Base-by-base conservation (phyloP, 2,888 invertebrate genomes). In the Agrilus mali region DNA sequence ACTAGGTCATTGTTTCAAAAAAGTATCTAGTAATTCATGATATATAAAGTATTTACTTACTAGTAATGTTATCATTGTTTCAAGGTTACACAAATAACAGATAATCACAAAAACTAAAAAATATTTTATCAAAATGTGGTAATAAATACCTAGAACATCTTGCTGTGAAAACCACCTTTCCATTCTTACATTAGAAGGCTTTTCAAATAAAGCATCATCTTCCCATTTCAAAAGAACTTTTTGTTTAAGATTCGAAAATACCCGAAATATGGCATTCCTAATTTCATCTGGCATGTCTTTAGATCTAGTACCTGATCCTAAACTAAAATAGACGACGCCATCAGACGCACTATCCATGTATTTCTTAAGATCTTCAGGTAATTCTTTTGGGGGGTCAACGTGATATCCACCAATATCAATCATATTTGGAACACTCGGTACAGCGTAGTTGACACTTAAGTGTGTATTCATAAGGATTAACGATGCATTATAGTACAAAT, bases 191-290 rank as follows among this genome's bases (percentile, higher is more conserved):
- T 48, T 46, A 13, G 36, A 10, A 2, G 42, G 44, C 20, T 36
- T 49, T 5, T 53, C 52, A n/a, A 56, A 54, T 14, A 59, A 45
- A 20, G 44, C 43, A 17, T 73, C 69, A 0, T 72, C 72, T 51
- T 81, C 79, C 77, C 78, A 82, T 64, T 82, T 82, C 80, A 80
- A 80, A 17, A 83, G 55, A 1, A 83, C 72, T 7, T 71, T 74
- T 48, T 80, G 76, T 47, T 79, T 77, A 0, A 81, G 53, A 47
- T 67, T 69, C 1, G 71, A 65, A 41, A 83, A 74, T 2, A 71
- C 73, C 44, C 73, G 72, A 7, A 75, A 59, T 27, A 83, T 69
- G 1, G 67, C 71, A 15, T 69, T 59, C 17, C 68, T 63, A 48
- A 71, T 74, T 1, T 72, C 69, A 0, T 57, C 51, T 0, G 74